Base-by-base conservation (phyloP, 23 tunicate species). In the Halocynthia roretzi region DNA sequence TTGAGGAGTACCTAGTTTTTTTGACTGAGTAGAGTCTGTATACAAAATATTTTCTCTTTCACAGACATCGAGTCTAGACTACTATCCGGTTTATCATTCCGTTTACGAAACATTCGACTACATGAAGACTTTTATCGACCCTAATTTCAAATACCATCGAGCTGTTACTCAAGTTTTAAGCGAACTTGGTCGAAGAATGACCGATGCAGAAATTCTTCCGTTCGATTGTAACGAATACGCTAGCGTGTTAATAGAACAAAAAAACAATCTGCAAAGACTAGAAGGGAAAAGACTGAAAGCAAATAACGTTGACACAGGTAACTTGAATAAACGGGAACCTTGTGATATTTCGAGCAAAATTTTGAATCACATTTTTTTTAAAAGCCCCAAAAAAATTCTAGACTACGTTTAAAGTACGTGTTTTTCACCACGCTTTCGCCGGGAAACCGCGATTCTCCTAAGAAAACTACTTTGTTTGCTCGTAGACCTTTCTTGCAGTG, bases 31-130 rank as follows among this genome's bases (percentile, higher is more conserved):
- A 31, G 5, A 10, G 22, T 71, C 51, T 18, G 4, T 10, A 1
- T 2, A 10, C 12, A 11, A 71, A 18, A 11, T 48, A 50, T 44
- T 2, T 71, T 71, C 2, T n/a, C n/a, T 14, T 68, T 80, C 73
- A 62, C 80, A 85, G 93, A 21, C 52, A 8, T 49, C 77, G 0
- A 86, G 86, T 7, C 2, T 87, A 8, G 79, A 74, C 50, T 67
- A 71, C 6, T 87, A 87, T 56, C 93, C 93, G 5, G 83, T 87
- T 21, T 87, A 87, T 52, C 93, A 87, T 66, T 87, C 93, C 1
- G 93, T 87, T 21, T 87, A 87, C 72, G 93, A 87, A 60, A 87
- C 93, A 7, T 87, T 87, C 23, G 71, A 69, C 10, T 58, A 75
- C 17, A 83, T 87, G 20, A 70, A 66, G 22, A 87, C 56, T 58